These are phyloP conservation scores for Stigmatopora nigra DNA, from an alignment of 2,113 vertebrate genomes.

Conservation along the genomic window DNA sequence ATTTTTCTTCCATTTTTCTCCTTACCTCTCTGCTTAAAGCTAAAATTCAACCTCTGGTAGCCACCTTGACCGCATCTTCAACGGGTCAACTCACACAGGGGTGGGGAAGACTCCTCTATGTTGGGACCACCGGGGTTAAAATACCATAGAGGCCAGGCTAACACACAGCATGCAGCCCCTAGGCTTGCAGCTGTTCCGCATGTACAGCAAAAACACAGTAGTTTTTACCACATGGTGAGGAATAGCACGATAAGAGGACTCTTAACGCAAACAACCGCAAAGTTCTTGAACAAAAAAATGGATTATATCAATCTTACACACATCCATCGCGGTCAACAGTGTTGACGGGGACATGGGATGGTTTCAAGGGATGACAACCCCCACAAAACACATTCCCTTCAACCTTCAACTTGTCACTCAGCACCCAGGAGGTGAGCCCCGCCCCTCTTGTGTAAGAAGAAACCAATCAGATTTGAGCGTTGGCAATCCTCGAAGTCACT, in stretches of 20 bases:
- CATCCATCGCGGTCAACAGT: constrained; percentile 28
- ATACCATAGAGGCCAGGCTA: constrained; percentile 36
- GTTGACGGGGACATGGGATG: constrained; percentile 47
- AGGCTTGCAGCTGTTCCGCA: constrained; percentile 43
- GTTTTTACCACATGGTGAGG: background rate
- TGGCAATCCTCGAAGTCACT: constrained; percentile 44
- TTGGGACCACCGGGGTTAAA: constrained; percentile 38
- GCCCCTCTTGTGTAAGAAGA: constrained; percentile 44
- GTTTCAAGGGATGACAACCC: constrained; percentile 41
- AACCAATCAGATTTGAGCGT: constrained; percentile 55
- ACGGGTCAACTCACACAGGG: constrained; percentile 8
- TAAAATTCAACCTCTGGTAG: constrained; percentile 4
- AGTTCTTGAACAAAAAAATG: constrained; percentile 13
- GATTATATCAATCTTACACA: constrained; percentile 41
- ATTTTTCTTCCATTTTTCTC: constrained; percentile 3
- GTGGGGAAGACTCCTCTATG: constrained; percentile 23
- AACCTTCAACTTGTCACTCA: constrained; percentile 50
- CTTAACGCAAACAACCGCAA: constrained; percentile 7
- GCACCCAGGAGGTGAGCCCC: constrained; percentile 27
- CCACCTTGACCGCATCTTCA: constrained; percentile 11
- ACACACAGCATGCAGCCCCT: constrained; percentile 23
- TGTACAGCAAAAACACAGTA: constrained; percentile 11
- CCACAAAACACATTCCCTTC: constrained; percentile 42
- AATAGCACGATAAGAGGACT: background rate
- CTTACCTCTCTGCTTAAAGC: background rate